phyloP scores from a whole-genome alignment of 2,888 invertebrate genomes.

The Eilema griseolum region DNA sequence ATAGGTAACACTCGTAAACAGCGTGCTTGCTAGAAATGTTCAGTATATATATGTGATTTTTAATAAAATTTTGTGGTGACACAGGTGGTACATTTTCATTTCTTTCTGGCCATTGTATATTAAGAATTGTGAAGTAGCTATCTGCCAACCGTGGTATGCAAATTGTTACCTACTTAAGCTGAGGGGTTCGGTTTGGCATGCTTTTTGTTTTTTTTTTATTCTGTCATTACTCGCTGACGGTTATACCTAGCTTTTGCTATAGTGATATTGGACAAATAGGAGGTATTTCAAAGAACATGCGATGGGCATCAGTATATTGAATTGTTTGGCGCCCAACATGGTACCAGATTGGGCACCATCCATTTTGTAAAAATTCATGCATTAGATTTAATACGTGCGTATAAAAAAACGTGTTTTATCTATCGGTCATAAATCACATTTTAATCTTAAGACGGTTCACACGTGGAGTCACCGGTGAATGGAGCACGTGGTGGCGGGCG shows the following conservation, averaged over 20 bases:
- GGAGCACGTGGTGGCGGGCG: slow-evolving; percentile 75
- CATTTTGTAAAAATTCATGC: background rate
- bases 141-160: background rate
- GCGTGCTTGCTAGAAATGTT: background rate
- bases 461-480: slow-evolving; percentile 72
- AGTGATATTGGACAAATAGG: background rate
- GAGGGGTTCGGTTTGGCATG: background rate
- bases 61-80: background rate
- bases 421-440: slow-evolving; percentile 36
- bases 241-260: background rate
- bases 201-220: background rate
- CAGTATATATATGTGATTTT: background rate
- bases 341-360: background rate
- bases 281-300: background rate
- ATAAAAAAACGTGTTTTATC: background rate
- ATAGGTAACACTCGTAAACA: no score
- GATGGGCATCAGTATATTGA: background rate
- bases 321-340: background rate
- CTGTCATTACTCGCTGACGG: background rate
- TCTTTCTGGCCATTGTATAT: background rate
- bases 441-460: slow-evolving; percentile 49
- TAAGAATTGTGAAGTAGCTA: background rate
- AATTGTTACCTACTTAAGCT: background rate
- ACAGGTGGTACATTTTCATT: no score
- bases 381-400: background rate